phyloP scores from a whole-genome alignment of 2,888 invertebrate species.

The Archips xylosteana region DNA sequence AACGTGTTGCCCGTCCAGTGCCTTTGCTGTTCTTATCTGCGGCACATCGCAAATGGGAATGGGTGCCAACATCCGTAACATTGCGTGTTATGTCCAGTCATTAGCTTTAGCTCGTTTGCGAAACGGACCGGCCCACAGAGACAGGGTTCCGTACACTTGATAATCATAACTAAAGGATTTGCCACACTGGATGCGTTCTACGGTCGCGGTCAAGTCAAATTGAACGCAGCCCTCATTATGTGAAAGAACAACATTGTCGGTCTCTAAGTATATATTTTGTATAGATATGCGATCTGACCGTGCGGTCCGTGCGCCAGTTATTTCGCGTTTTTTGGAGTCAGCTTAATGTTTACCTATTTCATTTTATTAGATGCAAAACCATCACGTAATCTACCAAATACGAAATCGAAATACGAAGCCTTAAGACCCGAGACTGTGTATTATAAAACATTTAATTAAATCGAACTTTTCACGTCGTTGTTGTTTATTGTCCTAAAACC shows the following conservation, averaged over 20 bases:
- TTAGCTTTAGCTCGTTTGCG: constrained; percentile 13
- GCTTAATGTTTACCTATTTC: too few relatives aligned
- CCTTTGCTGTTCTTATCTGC: constrained; percentile 12
- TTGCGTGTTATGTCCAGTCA: constrained; percentile 45
- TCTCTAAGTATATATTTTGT: too few relatives aligned
- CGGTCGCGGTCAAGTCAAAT: too few relatives aligned
- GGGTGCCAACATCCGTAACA: constrained; percentile 48
- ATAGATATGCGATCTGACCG: too few relatives aligned
- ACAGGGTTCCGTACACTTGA: constrained; percentile 13
- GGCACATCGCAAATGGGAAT: constrained; percentile 32
- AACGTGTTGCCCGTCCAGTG: constrained; percentile 10
- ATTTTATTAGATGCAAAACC: background rate
- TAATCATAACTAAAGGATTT: background rate
- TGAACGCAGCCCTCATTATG: too few relatives aligned
- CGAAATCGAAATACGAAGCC: background rate
- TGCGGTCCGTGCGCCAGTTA: too few relatives aligned
- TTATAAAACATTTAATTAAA: background rate
- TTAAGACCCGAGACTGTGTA: background rate
- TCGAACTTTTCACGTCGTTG: background rate
- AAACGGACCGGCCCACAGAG: constrained; percentile 3
- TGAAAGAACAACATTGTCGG: too few relatives aligned
- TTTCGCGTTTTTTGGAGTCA: background rate
- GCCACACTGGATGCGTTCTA: too few relatives aligned
- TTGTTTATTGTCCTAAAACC: constrained; percentile 20
- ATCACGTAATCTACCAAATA: background rate